These are phyloP conservation scores for Cerastis leucographa DNA, from an alignment of 2,888 invertebrate genomes.

Conservation along the genomic window DNA sequence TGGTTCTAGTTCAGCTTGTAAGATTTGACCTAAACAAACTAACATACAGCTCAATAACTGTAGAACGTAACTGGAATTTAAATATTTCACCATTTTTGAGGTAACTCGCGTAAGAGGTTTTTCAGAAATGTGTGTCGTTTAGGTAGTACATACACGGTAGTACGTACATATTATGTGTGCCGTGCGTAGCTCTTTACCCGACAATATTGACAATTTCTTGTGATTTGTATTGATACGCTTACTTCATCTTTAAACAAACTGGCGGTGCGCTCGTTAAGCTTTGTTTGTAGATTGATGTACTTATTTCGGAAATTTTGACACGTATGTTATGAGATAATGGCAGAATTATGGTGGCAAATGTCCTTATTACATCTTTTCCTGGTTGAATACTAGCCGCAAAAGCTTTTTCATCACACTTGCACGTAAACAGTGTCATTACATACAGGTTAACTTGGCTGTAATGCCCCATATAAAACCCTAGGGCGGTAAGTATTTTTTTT, in stretches of 20 bases:
- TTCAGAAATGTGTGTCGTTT: neutral
- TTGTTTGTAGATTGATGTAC: neutral
- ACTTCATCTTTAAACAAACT: conserved; percentile 25
- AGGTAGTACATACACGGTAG: neutral
- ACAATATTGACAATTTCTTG: conserved; percentile 47
- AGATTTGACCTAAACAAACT: neutral
- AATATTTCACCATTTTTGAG: too few species aligned
- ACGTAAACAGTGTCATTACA: too few species aligned
- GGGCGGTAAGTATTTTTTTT: too few species aligned
- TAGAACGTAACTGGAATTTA: neutral
- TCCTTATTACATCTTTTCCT: neutral
- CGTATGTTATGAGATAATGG: too few species aligned
- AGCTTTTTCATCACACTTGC: too few species aligned
- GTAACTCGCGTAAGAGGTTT: too few species aligned
- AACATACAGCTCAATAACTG: neutral
- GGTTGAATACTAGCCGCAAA: neutral
- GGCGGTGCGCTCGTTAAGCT: neutral
- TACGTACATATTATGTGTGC: neutral
- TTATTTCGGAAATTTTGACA: neutral
- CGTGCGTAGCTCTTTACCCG: conserved; percentile 35
- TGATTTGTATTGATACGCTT: conserved; percentile 49
- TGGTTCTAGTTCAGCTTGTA: neutral
- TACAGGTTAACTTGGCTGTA: too few species aligned
- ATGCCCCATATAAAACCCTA: too few species aligned
- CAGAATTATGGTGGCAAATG: neutral